Conservation (phyloP, 2,888 invertebrate genomes). For the Leptinotarsa haldemani region DNA sequence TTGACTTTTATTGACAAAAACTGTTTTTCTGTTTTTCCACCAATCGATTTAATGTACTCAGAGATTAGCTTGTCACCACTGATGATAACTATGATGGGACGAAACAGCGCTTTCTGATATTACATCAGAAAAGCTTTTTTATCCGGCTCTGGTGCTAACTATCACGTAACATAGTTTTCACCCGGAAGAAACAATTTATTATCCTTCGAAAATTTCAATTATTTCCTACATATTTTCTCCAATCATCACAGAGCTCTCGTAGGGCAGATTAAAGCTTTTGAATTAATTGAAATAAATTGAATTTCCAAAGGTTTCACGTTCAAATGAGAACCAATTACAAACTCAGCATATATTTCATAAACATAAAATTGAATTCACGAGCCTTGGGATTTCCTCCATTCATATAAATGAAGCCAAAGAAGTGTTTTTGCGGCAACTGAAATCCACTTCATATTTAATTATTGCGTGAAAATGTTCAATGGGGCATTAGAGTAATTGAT, state of each 20-base stretch:
- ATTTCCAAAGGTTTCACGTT: neutral
- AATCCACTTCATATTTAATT: neutral
- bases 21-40: too few relatives aligned
- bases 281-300: neutral
- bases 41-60: too few relatives aligned
- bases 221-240: neutral
- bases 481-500: neutral
- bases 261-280: neutral
- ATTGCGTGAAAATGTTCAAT: neutral
- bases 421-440: neutral
- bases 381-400: neutral
- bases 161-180: too few relatives aligned
- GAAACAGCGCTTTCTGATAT: too few relatives aligned
- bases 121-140: too few relatives aligned
- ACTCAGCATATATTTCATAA: constrained; percentile 1
- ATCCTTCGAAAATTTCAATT: too few relatives aligned
- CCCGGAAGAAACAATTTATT: too few relatives aligned
- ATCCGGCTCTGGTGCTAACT: too few relatives aligned
- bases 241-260: neutral
- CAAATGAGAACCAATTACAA: neutral
- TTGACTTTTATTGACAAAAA: too few relatives aligned
- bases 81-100: too few relatives aligned
- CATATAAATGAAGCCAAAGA: neutral
- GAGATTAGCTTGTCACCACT: too few relatives aligned
- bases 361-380: neutral